A percentile compares a stretch with the other conserved stretches of the same genome.
phyloP scores from a whole-genome alignment of 2,797 vertebrate species.

The Trachurus trachurus region DNA sequence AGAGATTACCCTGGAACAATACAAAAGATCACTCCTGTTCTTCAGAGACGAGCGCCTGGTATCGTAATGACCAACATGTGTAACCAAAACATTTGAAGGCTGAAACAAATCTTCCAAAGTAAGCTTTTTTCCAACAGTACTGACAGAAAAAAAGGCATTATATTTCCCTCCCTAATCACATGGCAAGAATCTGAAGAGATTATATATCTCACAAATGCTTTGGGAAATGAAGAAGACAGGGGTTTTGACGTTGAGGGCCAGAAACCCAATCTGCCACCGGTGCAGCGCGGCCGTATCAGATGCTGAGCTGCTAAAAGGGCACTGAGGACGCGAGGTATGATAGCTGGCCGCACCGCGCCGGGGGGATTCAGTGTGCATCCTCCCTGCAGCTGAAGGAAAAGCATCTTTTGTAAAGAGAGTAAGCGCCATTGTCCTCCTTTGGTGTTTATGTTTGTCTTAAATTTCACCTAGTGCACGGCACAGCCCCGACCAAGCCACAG shows the following conservation, averaged over 20 bases:
- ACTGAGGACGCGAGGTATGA: slow-evolving; percentile 59
- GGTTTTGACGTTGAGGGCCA: slow-evolving; percentile 52
- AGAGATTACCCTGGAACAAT: slow-evolving; percentile 21
- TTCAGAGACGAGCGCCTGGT: slow-evolving; percentile 31
- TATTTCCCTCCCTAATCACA: slow-evolving; percentile 62
- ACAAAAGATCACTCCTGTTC: slow-evolving; percentile 30
- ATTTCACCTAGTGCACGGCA: slow-evolving; percentile 66
- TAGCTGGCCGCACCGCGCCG: slow-evolving; percentile 28
- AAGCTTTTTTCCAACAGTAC: slow-evolving; percentile 7
- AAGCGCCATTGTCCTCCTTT: slow-evolving; percentile 72
- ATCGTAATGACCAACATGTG: slow-evolving; percentile 52
- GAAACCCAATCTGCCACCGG: slow-evolving; percentile 63
- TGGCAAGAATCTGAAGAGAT: slow-evolving; percentile 61
- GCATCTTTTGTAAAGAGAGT: slow-evolving; percentile 74
- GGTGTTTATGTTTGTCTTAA: slow-evolving; percentile 80
- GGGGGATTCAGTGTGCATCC: slow-evolving; percentile 69
- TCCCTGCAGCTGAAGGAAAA: slow-evolving; percentile 74
- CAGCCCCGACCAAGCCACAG: slow-evolving; percentile 72
- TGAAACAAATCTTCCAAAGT: slow-evolving; percentile 50
- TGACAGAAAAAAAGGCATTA: slow-evolving; percentile 46
- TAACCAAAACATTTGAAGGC: slow-evolving; percentile 55
- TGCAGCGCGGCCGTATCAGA: slow-evolving; percentile 43
- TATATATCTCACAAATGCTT: slow-evolving; percentile 71
- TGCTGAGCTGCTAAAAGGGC: slow-evolving; percentile 65
- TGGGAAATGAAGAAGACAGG: slow-evolving; percentile 69